Base-by-base conservation (phyloP, 2,888 invertebrate genomes). In the Eledona agricola region DNA sequence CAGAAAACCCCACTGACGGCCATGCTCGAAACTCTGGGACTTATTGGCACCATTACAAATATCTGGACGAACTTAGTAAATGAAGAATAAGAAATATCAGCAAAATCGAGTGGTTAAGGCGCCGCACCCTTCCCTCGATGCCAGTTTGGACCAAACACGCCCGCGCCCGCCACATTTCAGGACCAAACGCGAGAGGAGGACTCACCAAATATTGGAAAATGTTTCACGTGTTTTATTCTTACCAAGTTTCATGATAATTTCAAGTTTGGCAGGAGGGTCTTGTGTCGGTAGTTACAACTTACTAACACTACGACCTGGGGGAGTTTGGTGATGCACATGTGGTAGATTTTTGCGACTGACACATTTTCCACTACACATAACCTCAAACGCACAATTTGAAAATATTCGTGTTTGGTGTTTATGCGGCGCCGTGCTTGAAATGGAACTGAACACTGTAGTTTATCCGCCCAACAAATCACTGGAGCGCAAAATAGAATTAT, bases 401-500 rank as follows among this genome's bases (percentile, higher is more conserved):
- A n/a, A 4, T 19, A 19, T 5, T 6, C 20, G 9, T 6, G 3
- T 31, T 31, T 31, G 10, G 4, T n/a, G n/a, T n/a, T n/a, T n/a
- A n/a, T n/a, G n/a, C n/a, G n/a, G n/a, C 10, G 37, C 40, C 40
- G 51, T 54, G 51, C 12, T 49, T 11, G 37, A 52, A 28, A n/a
- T 6, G 9, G 47, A 57, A 23, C 26, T 38, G 11, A 59, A 47
- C 17, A 53, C 42, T 17, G 63, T 66, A 7, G 58, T 74, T 26
- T 71, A 71, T 55, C 73, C 73, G 11, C 75, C 75, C 9, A 75
- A 75, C 58, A 67, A 66, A 47, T 66, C 67, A 10, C 54, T 73
- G 38, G 70, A 72, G 42, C 62, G 69, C 11, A 57, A 58, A 32
- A 59, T 64, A 25, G 58, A 60, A 26, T 70, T 67, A 37, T 68